These are phyloP conservation scores for Taxidea taxus DNA, from an alignment of 2,113 vertebrate genomes.

Conservation along the genomic window DNA sequence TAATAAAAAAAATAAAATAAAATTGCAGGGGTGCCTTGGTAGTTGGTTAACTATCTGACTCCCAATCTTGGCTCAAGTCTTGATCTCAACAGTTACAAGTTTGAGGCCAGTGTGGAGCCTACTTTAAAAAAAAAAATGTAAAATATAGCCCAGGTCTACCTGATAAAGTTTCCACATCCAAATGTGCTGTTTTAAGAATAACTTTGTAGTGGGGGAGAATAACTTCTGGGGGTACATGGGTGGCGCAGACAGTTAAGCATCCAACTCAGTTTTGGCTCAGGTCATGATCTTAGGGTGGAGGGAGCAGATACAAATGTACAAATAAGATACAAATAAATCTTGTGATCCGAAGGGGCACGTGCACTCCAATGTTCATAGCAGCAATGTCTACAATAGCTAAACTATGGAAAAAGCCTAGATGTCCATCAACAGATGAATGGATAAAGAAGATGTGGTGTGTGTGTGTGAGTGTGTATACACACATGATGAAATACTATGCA, in stretches of 20 bases:
- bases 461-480: too few species aligned
- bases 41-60: too few species aligned
- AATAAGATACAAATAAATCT: too few species aligned
- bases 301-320: too few species aligned
- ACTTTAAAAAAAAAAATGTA: not conserved
- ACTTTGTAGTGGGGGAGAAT: not conserved
- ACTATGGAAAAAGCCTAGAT: too few species aligned
- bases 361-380: too few species aligned
- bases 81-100: not conserved
- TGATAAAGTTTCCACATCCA: not conserved
- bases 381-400: too few species aligned
- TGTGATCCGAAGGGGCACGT: too few species aligned
- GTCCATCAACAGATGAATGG: too few species aligned
- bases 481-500: too few species aligned
- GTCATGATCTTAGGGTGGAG: not conserved
- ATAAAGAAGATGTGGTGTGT: too few species aligned
- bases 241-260: not conserved
- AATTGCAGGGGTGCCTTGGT: not conserved
- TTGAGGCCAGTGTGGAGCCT: not conserved
- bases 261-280: not conserved
- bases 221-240: not conserved
- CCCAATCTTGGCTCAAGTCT: not conserved
- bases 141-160: not conserved
- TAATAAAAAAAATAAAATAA: too few species aligned
- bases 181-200: not conserved